A percentile compares a stretch with the other conserved stretches of the same genome.
Conservation (phyloP, 2,113 vertebrate species). For the Pangasianodon gigas region DNA sequence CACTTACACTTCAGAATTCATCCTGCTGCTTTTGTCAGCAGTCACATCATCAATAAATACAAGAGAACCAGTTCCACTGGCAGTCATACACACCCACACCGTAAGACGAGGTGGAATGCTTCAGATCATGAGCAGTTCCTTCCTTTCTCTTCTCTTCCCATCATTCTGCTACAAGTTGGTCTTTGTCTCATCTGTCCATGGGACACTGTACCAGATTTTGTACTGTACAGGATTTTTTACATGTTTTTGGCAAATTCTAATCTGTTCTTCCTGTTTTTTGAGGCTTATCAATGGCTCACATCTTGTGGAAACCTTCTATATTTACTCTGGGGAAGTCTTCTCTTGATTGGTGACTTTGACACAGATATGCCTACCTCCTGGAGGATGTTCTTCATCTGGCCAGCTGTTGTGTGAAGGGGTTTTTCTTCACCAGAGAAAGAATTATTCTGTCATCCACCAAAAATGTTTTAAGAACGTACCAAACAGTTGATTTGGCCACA, state of each 20-base stretch:
- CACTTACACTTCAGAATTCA: background rate
- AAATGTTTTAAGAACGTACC: background rate
- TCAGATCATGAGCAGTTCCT: background rate
- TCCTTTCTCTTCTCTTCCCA: background rate
- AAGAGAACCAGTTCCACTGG: background rate
- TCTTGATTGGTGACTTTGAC: background rate
- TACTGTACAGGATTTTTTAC: no score
- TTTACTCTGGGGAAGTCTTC: background rate
- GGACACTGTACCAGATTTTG: no score
- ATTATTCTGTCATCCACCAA: background rate
- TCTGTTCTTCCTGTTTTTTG: background rate
- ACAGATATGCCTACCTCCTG: background rate
- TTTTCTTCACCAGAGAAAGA: background rate
- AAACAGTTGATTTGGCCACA: background rate
- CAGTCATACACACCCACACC: background rate
- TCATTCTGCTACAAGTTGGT: background rate
- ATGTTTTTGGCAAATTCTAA: background rate
- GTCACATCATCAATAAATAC: background rate
- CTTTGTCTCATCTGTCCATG: background rate
- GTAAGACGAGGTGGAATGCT: background rate
- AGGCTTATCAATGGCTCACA: background rate
- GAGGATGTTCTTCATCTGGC: background rate
- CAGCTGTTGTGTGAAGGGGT: background rate
- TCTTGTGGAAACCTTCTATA: background rate
- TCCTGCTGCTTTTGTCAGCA: background rate